phyloP scores from a whole-genome alignment of 2,797 vertebrate genomes.

The Lindbergichthys nudifrons region DNA sequence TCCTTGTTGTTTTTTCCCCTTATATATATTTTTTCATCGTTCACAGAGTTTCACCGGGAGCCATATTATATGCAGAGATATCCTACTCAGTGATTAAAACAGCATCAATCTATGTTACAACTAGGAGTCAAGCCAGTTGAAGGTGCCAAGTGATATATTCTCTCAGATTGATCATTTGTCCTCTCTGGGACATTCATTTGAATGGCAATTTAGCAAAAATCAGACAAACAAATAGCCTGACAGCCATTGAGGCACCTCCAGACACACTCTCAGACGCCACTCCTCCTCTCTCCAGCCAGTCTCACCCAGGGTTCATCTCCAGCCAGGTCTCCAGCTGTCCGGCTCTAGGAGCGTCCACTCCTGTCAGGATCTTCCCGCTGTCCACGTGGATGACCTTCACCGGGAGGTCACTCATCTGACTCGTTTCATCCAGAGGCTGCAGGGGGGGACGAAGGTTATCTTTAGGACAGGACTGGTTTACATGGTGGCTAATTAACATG shows the following conservation, averaged over 20 bases:
- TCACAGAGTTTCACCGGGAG: fast-evolving
- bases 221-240: not conserved
- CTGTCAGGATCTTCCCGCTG: constrained; percentile 95
- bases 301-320: constrained; percentile 97
- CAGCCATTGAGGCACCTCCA: not conserved
- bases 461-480: not conserved
- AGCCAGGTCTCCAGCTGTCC: constrained; percentile 96
- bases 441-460: not conserved
- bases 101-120: constrained; percentile 2
- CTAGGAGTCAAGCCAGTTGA: not conserved
- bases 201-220: not conserved
- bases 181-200: not conserved
- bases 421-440: constrained; percentile 96
- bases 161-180: not conserved
- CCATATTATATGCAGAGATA: too few relatives aligned
- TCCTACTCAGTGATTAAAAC: too few relatives aligned
- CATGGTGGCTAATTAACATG: not conserved
- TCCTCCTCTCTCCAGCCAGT: not conserved
- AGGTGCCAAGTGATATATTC: not conserved
- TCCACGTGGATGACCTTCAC: constrained; percentile 97
- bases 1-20: too few relatives aligned
- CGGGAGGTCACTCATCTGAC: constrained; percentile 98
- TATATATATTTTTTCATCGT: not conserved
- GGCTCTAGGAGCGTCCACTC: constrained; percentile 92
- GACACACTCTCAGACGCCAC: not conserved